Base-by-base conservation (phyloP, 2,888 invertebrate species). In the Drosophila multiciliata region DNA sequence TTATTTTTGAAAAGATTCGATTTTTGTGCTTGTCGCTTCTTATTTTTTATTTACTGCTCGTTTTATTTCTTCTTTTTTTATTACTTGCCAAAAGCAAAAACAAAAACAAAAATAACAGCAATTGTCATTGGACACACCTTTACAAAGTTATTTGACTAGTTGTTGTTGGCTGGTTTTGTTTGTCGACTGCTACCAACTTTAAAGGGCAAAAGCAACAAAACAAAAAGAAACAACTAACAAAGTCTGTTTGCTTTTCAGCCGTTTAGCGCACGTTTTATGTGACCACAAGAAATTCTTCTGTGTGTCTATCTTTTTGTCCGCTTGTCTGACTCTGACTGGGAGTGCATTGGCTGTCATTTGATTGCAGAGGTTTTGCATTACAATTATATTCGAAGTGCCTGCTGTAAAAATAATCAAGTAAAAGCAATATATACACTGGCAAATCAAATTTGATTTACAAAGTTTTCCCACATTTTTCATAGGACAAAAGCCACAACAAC, bases 391-490 rank as follows among this genome's bases (percentile, higher is more conserved):
- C 45, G 45, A 71, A 84, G 73, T 89, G 75, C 68, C 69, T 57
- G 66, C 55, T 76, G 61, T 42, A 75, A 82, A 74, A 82, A 78
- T 64, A 68, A 76, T 73, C 69, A 82, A 82, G 67, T 74, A 74
- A 75, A 78, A 67, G 77, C 69, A 81, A 83, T 72, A 69, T 57
- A 70, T 11, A 63, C 26, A 59, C 35, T 45, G 26, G 42, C 62
- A 59, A 73, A 77, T 55, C 60, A 88, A 90, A 91, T 86, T 86
- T 90, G 82, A 90, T 90, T 87, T 91, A 83, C 82, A 89, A 84
- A 86, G 83, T 87, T 89, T 91, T 90, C 90, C 90, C 91, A 90
- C 91, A 90, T 89, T 91, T 86, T 82, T 79, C 89, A 83, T 80
- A 80, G 73, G 71, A 66, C 82, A 79, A 54, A 32, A 55, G 35